Evolutionary conservation across 2,888 invertebrate species (phyloP).

Genomic region (Pachymerium ferrugineum): DNA sequence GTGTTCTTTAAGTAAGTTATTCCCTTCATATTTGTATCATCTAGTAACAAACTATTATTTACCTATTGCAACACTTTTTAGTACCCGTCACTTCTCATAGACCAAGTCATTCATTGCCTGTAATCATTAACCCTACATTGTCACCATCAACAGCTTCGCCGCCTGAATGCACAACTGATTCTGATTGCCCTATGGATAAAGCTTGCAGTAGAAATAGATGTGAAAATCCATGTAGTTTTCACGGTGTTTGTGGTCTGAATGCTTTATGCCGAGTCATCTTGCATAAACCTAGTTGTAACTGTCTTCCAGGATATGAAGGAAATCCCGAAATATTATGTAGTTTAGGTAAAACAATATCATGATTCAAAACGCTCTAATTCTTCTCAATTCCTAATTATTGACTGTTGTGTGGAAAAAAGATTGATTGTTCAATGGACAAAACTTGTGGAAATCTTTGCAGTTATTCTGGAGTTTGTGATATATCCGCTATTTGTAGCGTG

Average conservation of each 20-base stretch:
- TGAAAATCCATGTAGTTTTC: conserved; percentile 71
- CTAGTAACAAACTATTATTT: background rate
- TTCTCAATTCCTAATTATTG: no score
- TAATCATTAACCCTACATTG: background rate
- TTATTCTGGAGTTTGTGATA: conserved; percentile 61
- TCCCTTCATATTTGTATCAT: no score
- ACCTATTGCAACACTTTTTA: background rate
- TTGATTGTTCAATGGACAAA: conserved; percentile 86
- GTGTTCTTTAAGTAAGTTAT: conserved; percentile 37
- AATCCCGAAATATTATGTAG: no score
- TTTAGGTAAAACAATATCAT: no score
- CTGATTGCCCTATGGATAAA: conserved; percentile 78
- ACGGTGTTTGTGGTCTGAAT: conserved; percentile 53
- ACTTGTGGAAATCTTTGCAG: conserved; percentile 53
- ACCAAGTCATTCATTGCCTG: background rate
- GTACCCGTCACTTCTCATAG: background rate
- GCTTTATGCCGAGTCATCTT: conserved; percentile 39
- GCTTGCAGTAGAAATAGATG: conserved; percentile 78
- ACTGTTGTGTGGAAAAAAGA: conserved; percentile 73
- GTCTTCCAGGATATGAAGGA: conserved; percentile 39
- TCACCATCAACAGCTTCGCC: conserved; percentile 27
- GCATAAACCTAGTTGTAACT: conserved; percentile 40
- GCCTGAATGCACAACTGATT: conserved; percentile 72
- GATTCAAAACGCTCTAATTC: no score
- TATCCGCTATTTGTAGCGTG: conserved; percentile 72